Base-by-base conservation (phyloP, 2,888 invertebrate species). In the Melipona bicolor region DNA sequence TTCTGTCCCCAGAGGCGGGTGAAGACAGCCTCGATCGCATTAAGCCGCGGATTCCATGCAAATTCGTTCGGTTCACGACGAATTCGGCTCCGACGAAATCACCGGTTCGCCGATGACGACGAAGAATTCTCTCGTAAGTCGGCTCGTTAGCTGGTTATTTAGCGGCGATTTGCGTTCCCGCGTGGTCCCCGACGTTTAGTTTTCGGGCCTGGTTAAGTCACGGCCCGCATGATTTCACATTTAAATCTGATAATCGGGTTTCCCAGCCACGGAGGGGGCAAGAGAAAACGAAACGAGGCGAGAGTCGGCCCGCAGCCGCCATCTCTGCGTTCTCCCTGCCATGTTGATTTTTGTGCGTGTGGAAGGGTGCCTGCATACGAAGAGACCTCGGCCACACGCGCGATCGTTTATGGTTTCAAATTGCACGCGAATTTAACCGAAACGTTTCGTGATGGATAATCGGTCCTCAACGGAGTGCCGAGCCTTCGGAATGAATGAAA, bases 101-200 rank as follows among this genome's bases (percentile, higher is more conserved):
- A 62, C 77, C 77, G 64, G 70, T 65, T 79, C 71, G 70, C 64
- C 75, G 54, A 21, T 70, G 65, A 71, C 68, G 70, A 56, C 77
- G 83, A 89, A 89, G 89, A 87, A 91, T 88, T 87, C 84, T 86
- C 87, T 83, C 86, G 87, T 92, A 93, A 93, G 93, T 93, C 92
- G 90, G 92, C 92, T 94, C 94, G 94, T 94, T 94, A 94, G 92
- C 89, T 87, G 87, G 92, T 93, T 93, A 94, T 94, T 93, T 93
- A 92, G 89, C 88, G 87, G 88, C 87, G 86, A 92, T 92, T 93
- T 90, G 86, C 88, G 83, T 49, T 43, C 62, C 71, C 74, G 9
- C 54, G 54, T 56, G 64, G 67, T 59, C 54, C 77, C 84, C 81
- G 9, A 79, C 77, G 84, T 75, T 84, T 78, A 78, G 84, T 86